Evolutionary conservation across 1,140 invertebrate species (phyloP).

Genomic region (Matsumurasca onukii): DNA sequence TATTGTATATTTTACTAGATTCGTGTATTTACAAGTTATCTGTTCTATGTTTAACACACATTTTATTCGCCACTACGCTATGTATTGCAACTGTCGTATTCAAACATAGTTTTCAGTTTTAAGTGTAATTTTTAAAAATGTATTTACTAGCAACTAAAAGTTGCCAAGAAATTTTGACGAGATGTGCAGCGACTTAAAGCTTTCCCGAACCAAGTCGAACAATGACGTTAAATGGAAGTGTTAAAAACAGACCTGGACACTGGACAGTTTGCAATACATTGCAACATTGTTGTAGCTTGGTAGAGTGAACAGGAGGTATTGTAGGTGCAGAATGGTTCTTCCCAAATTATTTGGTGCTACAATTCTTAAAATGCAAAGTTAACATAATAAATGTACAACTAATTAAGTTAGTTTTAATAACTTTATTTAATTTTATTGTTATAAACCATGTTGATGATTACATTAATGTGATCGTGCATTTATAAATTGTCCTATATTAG

Average conservation of each 20-base stretch:
- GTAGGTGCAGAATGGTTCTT: too few species aligned
- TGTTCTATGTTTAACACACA: constrained; percentile 1
- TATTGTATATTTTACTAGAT: neutral
- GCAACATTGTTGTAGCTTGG: too few species aligned
- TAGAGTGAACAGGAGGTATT: too few species aligned
- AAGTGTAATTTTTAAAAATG: neutral
- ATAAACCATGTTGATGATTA: constrained; percentile 6
- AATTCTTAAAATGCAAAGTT: too few species aligned
- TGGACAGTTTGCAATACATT: too few species aligned
- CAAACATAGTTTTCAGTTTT: constrained; percentile 4
- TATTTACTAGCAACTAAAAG: neutral
- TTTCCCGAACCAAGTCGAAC: too few species aligned
- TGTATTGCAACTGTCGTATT: neutral
- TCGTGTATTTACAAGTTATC: neutral
- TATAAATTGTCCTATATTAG: constrained; percentile 20
- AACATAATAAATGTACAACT: too few species aligned
- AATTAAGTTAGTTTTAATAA: too few species aligned
- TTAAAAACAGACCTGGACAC: too few species aligned
- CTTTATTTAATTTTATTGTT: constrained; percentile 20
- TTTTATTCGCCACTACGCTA: neutral
- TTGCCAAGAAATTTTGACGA: neutral
- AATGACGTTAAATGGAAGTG: too few species aligned
- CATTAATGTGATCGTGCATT: constrained; percentile 21
- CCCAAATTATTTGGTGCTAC: too few species aligned
- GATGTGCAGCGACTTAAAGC: neutral